phyloP scores from a whole-genome alignment of 2,888 invertebrate genomes.

The Neria commutata region DNA sequence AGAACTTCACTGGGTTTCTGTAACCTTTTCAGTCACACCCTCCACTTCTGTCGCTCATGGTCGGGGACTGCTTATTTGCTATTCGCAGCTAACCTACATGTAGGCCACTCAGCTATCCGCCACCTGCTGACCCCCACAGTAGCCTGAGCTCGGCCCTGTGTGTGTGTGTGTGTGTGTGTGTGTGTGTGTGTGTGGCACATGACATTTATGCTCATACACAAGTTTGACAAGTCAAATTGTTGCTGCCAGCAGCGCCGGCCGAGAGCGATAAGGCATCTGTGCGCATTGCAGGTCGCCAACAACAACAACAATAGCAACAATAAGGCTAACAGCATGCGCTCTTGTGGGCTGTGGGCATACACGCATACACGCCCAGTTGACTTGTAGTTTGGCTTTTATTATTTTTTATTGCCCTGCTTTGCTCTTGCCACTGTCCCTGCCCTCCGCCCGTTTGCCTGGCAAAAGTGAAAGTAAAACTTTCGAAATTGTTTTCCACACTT shows the following conservation, averaged over 20 bases:
- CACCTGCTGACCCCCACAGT: no score
- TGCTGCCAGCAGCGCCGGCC: slow-evolving; percentile 32
- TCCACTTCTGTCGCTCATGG: no score
- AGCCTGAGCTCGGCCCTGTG: slow-evolving; percentile 25
- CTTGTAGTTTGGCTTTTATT: background rate
- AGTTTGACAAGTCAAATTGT: slow-evolving; percentile 55
- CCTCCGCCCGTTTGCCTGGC: background rate
- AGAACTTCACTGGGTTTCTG: no score
- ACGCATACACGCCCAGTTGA: no score
- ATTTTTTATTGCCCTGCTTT: background rate
- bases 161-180: slow-evolving; percentile 16
- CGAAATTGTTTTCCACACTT: slow-evolving; percentile 11
- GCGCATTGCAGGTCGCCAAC: background rate
- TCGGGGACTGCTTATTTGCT: no score
- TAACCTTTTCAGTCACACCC: no score
- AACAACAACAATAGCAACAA: no score
- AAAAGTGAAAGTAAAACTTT: background rate
- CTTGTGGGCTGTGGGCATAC: background rate
- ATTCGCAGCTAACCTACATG: no score
- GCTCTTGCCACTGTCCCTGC: background rate
- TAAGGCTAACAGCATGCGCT: background rate
- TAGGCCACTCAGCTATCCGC: no score
- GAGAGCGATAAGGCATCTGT: no score
- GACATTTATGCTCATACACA: slow-evolving; percentile 39
- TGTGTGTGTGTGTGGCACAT: slow-evolving; percentile 18